phyloP scores from a whole-genome alignment of 2,888 invertebrate genomes.

The Dexiosoma caninum region DNA sequence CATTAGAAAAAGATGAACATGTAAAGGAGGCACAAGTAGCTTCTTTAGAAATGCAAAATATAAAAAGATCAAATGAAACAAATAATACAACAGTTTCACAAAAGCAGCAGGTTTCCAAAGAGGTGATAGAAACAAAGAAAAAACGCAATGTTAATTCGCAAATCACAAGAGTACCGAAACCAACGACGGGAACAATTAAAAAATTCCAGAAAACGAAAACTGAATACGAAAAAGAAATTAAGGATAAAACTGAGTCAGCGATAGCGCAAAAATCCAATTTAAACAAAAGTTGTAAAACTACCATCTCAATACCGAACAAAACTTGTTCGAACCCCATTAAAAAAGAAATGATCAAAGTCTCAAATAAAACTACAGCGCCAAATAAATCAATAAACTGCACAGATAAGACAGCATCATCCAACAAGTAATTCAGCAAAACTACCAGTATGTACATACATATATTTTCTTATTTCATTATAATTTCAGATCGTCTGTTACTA shows the following conservation, averaged over 20 bases:
- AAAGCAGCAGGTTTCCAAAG: not conserved
- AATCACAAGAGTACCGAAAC: not conserved
- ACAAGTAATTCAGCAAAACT: constrained; percentile 40
- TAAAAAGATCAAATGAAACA: not conserved
- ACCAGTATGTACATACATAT: not conserved
- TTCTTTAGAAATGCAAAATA: not conserved
- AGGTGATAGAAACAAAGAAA: not conserved
- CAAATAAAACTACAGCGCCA: constrained; percentile 45
- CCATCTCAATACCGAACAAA: not conserved
- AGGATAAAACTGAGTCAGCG: not conserved
- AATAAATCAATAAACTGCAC: constrained; percentile 57
- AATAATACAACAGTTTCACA: not conserved
- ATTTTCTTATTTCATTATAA: not conserved
- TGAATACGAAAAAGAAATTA: not conserved
- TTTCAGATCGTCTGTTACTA: constrained; percentile 4
- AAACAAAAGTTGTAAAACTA: not conserved
- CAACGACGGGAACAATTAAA: not conserved
- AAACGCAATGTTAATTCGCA: not conserved
- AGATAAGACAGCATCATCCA: constrained; percentile 50
- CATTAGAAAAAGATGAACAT: not conserved
- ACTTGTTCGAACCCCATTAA: not conserved
- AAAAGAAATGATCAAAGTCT: not conserved
- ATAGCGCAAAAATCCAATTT: not conserved
- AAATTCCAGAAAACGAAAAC: not conserved
- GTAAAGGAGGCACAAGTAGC: too few species aligned